Base-by-base conservation (phyloP, 2,113 vertebrate genomes). In the Stigmatopora nigra region DNA sequence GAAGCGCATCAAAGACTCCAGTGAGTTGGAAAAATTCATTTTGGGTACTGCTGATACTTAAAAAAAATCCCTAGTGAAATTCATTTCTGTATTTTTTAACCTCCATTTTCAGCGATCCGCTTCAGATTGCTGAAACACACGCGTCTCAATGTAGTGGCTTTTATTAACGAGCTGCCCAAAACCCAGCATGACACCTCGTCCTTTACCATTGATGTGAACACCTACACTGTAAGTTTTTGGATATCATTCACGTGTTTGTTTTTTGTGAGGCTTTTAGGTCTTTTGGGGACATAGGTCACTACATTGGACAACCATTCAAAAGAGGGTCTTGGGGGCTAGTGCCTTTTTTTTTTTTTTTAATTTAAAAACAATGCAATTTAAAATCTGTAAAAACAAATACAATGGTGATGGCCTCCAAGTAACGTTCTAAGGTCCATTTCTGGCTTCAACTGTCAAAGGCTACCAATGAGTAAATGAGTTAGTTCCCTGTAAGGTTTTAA, bases 141-240 rank as follows among this genome's bases (percentile, higher is more conserved):
- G 0, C 90, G 94, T 4, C 85, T 95, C 44, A 94, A 92, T 0
- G 92, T 95, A 0, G 94, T 96, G 11, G 93, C 94, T 55, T 95
- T 95, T 75, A 89, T 97, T 67, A 96, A 92, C 1, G 92, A 95
- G 70, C 66, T 97, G 17, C 94, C 94, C 57, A 93, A 91, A 82
- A 97, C 94, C 6, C 94, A 93, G 66, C 94, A 97, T 0, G 94
- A 97, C 51, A 64, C 89, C 0, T 90, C 89, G 38, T 94, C 93
- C 19, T 93, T 95, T 3, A 92, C 82, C 7, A 86, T 96, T 2
- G 94, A 97, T 13, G 91, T 97, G 12, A 93, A 91, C 66, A 92
- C 92, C 0, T 93, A 89, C 76, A 92, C 93, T 0, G 94, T 96
- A 41, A 74, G 84, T 73, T 47, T 1, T 56, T 41, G 64, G 7